Evolutionary conservation across 2,888 invertebrate genomes (phyloP).

Genomic region (Seira ritae): DNA sequence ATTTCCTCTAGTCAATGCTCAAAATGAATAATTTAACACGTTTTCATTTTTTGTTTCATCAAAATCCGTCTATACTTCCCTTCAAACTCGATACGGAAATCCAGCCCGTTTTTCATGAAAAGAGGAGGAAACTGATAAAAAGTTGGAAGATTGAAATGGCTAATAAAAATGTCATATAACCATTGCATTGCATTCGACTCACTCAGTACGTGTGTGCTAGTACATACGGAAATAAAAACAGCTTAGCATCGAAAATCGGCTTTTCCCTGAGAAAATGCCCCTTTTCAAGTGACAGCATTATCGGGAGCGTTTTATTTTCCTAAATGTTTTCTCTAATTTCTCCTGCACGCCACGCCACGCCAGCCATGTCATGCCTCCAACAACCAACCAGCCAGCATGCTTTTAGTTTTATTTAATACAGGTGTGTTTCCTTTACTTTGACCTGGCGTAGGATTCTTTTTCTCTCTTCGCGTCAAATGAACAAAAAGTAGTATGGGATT

Average conservation of each 20-base stretch:
- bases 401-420: too few relatives aligned
- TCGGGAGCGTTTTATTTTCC: neutral
- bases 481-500: too few relatives aligned
- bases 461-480: too few relatives aligned
- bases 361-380: too few relatives aligned
- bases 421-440: too few relatives aligned
- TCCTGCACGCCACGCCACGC: neutral
- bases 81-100: constrained; percentile 2
- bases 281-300: constrained; percentile 3
- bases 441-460: too few relatives aligned
- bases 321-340: neutral
- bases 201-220: neutral
- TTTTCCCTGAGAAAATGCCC: neutral
- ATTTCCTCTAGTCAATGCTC: neutral
- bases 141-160: constrained; percentile 6
- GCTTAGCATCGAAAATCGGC: neutral
- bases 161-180: constrained; percentile 11
- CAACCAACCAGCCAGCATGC: too few relatives aligned
- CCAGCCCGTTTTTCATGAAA: neutral
- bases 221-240: neutral
- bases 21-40: constrained; percentile 8
- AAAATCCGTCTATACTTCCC: neutral
- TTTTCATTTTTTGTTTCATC: constrained; percentile 11
- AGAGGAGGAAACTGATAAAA: constrained; percentile 11
- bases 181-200: neutral